Evolutionary conservation across 2,113 vertebrate species (phyloP).

Genomic region (Cyphomyrus plagiostoma): DNA sequence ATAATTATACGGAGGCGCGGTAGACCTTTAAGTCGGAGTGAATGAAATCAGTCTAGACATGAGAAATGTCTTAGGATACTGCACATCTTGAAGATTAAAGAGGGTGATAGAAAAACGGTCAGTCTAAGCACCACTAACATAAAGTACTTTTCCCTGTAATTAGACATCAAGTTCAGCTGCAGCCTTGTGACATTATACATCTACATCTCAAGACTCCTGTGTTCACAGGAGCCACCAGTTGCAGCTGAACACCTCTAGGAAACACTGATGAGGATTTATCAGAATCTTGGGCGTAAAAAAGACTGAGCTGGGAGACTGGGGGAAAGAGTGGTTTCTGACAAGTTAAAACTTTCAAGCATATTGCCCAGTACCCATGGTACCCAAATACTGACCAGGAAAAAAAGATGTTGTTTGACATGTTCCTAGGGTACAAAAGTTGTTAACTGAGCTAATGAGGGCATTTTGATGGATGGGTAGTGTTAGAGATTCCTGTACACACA

Average conservation of each 20-base stretch:
- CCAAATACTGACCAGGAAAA: not conserved
- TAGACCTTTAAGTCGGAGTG: not conserved
- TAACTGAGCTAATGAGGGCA: not conserved
- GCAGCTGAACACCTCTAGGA: not conserved
- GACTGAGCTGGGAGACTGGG: not conserved
- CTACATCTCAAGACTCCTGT: not conserved
- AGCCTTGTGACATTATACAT: not conserved
- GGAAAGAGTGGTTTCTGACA: not conserved
- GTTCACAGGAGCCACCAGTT: not conserved
- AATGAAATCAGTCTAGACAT: conserved; percentile 6
- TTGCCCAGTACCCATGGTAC: not conserved
- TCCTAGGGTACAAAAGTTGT: not conserved
- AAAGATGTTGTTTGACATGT: not conserved
- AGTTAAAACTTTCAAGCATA: not conserved
- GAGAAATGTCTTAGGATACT: not conserved
- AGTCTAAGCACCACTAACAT: not conserved
- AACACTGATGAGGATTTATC: not conserved
- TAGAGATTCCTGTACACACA: not conserved
- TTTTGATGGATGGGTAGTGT: not conserved
- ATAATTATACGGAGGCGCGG: not conserved
- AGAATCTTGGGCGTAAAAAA: not conserved
- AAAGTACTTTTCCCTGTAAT: not conserved
- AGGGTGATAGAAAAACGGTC: not conserved
- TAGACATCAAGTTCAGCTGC: not conserved
- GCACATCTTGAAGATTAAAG: not conserved